Evolutionary conservation across 1,140 invertebrate genomes (phyloP), one percentile per base, ranked within the genome.

Genomic region (Apolygus lucorum): DNA sequence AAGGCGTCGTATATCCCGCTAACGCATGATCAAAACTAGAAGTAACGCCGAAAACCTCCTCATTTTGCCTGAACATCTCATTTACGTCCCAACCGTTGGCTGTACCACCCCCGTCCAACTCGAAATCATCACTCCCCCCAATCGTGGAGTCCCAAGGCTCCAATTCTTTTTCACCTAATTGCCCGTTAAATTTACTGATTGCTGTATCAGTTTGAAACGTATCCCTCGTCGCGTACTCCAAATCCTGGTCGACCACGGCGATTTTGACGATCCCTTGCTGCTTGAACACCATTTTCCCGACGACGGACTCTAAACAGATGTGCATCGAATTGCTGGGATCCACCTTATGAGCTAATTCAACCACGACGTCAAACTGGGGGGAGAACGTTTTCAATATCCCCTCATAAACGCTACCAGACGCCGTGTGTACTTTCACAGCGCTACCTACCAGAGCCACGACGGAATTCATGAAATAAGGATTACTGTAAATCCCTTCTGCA

Each of bases 41-140:
- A 74, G 87, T 87, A 11, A 96, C 91, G 69, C 93, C 92, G 79
- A 95, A 96, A 67, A 89, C 80, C 80, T 91, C 87, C 79, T 94
- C 92, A 81, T 97, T 96, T 77, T 89, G 93, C 65, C 87, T 83
- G 80, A 97, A 97, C 95, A 97, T 97, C 72, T 97, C 94, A 78
- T 91, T 87, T 0, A 88, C 88, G 83, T 95, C 92, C 95, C 95
- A 97, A 69, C 95, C 95, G 84, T 96, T 96, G 81, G 70, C 63
- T 72, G 67, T 69, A 2, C 74, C 81, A n/a, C n/a, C n/a, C n/a
- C n/a, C n/a, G 76, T 90, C 88, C 49, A 90, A 80, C 73, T 87
- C 86, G 72, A 85, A 81, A 72, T 86, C 85, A 67, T 84, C 78
- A 49, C 85, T 83, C 75, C 87, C 88, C 24, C 1, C 62, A 25